phyloP scores from a whole-genome alignment of 2,888 invertebrate genomes.

The Nowickia ferox region DNA sequence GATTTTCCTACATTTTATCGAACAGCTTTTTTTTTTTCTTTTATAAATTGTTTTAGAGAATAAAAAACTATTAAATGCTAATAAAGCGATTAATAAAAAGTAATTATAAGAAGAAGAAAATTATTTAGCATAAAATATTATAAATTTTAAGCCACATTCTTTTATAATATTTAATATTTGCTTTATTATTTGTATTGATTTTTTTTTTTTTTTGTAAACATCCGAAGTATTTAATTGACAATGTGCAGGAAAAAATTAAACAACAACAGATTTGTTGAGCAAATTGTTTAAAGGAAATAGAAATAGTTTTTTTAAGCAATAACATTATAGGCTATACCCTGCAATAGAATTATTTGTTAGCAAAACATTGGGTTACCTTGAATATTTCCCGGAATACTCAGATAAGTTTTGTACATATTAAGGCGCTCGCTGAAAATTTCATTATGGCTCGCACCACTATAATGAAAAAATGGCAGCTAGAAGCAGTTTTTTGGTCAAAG shows the following conservation, averaged over 20 bases:
- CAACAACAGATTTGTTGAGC: not conserved
- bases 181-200: conserved; percentile 26
- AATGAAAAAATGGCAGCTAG: too few relatives aligned
- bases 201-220: not conserved
- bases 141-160: conserved; percentile 48
- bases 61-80: not conserved
- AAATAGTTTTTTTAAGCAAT: too few relatives aligned
- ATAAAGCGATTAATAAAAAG: conserved; percentile 31
- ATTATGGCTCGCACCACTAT: too few relatives aligned
- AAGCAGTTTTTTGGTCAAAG: too few relatives aligned
- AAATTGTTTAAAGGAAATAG: not conserved
- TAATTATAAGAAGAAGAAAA: conserved; percentile 33
- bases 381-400: too few relatives aligned
- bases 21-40: conserved; percentile 23
- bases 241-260: not conserved
- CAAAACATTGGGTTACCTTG: too few relatives aligned
- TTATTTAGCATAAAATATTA: conserved; percentile 22
- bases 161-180: conserved; percentile 22
- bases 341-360: too few relatives aligned
- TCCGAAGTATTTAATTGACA: conserved; percentile 47
- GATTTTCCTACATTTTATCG: conserved; percentile 16
- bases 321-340: too few relatives aligned
- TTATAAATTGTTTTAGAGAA: conserved; percentile 6
- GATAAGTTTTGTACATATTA: too few relatives aligned
- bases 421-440: too few relatives aligned